phyloP scores from a whole-genome alignment of 2,113 vertebrate genomes.

The Cololabis saira region DNA sequence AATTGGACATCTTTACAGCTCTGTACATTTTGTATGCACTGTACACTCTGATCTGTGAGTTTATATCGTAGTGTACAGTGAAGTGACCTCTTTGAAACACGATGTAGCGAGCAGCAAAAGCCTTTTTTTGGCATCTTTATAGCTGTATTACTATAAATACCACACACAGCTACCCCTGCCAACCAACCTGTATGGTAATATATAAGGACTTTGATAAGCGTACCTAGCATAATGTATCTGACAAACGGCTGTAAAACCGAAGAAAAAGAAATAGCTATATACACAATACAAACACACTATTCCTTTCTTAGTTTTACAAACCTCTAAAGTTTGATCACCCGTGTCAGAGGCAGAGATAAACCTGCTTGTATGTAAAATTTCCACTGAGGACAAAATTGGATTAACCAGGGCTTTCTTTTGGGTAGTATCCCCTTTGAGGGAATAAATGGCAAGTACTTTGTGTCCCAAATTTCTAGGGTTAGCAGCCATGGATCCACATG shows the following conservation, averaged over 20 bases:
- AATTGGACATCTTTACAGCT: constrained; percentile 30
- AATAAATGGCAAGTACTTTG: background rate
- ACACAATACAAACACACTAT: constrained; percentile 41
- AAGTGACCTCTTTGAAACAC: constrained; percentile 57
- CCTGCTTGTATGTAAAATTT: constrained; percentile 32
- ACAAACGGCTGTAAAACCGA: constrained; percentile 59
- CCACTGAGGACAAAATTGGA: constrained; percentile 47
- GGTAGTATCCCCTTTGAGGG: no score
- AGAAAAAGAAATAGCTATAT: constrained; percentile 16
- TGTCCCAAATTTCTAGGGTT: background rate
- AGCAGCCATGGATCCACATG: no score
- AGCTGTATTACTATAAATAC: constrained; percentile 46
- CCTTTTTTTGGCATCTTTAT: constrained; percentile 57
- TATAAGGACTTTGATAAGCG: constrained; percentile 56
- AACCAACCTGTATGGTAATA: constrained; percentile 51
- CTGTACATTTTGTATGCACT: constrained; percentile 25
- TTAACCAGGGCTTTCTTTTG: constrained; percentile 43
- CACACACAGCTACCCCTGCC: constrained; percentile 59
- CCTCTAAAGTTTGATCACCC: constrained; percentile 29
- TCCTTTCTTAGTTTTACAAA: constrained; percentile 58
- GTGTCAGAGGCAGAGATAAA: constrained; percentile 28
- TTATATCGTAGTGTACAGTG: constrained; percentile 54
- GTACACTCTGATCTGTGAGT: constrained; percentile 26
- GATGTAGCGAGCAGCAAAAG: constrained; percentile 72
- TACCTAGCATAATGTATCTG: constrained; percentile 51